Evolutionary conservation across 2,113 vertebrate genomes (phyloP).

Genomic region (Crotalus viridis): DNA sequence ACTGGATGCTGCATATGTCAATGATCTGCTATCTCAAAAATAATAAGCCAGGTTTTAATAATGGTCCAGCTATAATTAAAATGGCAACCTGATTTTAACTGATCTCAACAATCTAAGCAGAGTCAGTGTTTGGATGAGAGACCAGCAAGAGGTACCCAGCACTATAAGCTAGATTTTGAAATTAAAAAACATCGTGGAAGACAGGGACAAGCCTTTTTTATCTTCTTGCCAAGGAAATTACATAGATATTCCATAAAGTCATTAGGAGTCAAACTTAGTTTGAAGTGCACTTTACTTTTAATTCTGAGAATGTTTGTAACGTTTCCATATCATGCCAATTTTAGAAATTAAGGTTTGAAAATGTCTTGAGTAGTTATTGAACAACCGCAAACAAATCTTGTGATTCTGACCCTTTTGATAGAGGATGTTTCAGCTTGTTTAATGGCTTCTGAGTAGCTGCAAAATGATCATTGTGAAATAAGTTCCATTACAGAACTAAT

Average conservation of each 20-base stretch:
- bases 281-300: not conserved
- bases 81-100: not conserved
- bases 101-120: not conserved
- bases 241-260: not conserved
- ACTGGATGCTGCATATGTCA: not conserved
- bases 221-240: not conserved
- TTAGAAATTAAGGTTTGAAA: not conserved
- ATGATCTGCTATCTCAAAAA: not conserved
- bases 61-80: not conserved
- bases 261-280: not conserved
- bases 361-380: not conserved
- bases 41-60: not conserved
- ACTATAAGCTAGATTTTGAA: not conserved
- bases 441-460: not conserved
- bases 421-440: not conserved
- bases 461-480: not conserved
- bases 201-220: not conserved
- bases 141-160: not conserved
- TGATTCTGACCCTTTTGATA: not conserved
- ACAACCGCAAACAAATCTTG: not conserved
- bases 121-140: not conserved
- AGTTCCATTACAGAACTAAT: not conserved
- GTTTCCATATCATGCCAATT: not conserved
- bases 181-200: not conserved
- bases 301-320: not conserved